Percentiles rank a stretch among this genome's conserved stretches.
Evolutionary conservation across 2,888 invertebrate genomes (phyloP).

Genomic region (Eupithecia exiguata): DNA sequence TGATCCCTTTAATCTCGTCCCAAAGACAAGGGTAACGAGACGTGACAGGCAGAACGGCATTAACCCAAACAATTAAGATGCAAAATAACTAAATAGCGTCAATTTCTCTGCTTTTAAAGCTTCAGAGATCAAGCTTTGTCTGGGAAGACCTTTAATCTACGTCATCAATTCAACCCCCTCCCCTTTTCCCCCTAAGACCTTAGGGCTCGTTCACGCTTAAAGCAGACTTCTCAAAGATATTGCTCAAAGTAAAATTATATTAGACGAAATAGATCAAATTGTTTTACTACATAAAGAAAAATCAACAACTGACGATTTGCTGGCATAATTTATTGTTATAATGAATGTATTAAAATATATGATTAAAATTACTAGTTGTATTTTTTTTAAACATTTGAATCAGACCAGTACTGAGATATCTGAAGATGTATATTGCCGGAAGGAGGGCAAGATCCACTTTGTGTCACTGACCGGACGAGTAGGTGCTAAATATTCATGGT

Average conservation of each 20-base stretch:
- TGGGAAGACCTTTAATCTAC: constrained; percentile 53
- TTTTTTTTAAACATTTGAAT: neutral
- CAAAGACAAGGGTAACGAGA: constrained; percentile 45
- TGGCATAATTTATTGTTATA: no score
- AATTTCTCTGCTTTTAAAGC: constrained; percentile 47
- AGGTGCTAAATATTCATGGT: no score
- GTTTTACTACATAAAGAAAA: neutral
- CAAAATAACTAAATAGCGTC: constrained; percentile 48
- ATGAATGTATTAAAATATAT: no score
- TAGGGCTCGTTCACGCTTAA: constrained; percentile 11
- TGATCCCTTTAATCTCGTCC: constrained; percentile 42
- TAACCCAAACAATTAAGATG: constrained; percentile 48
- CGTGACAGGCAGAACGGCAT: constrained; percentile 44
- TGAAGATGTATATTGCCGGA: neutral
- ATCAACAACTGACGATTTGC: neutral
- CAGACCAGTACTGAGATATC: neutral
- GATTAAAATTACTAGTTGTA: no score
- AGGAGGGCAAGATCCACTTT: neutral
- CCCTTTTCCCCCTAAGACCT: constrained; percentile 28
- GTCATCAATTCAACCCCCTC: constrained; percentile 51
- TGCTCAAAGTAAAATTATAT: neutral
- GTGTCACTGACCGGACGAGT: neutral
- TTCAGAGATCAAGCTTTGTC: constrained; percentile 47
- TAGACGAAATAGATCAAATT: neutral
- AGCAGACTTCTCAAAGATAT: neutral